Base-by-base conservation (phyloP, 2,888 invertebrate genomes). In the Tanytarsus gracilentus region DNA sequence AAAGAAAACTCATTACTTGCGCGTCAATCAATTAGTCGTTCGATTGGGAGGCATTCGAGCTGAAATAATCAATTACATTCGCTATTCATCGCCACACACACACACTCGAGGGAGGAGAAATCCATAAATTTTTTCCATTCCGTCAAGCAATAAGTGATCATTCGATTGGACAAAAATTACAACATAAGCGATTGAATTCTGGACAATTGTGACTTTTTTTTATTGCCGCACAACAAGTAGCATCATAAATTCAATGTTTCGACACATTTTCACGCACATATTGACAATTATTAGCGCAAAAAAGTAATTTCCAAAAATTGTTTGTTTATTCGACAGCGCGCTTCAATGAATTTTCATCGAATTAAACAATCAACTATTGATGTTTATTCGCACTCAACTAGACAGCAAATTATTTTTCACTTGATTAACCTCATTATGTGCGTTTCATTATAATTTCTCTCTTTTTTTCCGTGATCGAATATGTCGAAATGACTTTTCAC, bases 81-180 rank as follows among this genome's bases (percentile, higher is more conserved):
- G 26, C 21, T 16, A 33, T 55, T 25, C 18, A 40, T 9, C 23
- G 44, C 44, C n/a, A n/a, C n/a, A n/a, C n/a, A n/a, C n/a, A n/a
- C n/a, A n/a, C n/a, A n/a, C n/a, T n/a, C n/a, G n/a, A n/a, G 18
- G n/a, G 16, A 27, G 11, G 27, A 50, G 18, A 23, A 53, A 56
- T 56, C 27, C 56, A 58, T 44, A 49, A 33, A 61, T 55, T 39
- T 44, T 53, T 62, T 61, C 56, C 61, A 48, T 30, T 29, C 51
- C 40, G 40, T 33, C 21, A 40, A 21, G 48, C 61, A 63, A 60
- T 63, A 26, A 40, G 7, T 50, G 29, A 25, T 29, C 63, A 53
- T 52, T 53, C 56, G 61, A 62, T 61, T 63, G 40, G 39, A 53
- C 63, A 63, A 59, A 55, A 59, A 63, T 60, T 58, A 23, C 27